A percentile compares a stretch with the other conserved stretches of the same genome.
These are phyloP conservation scores for Dendroctonus valens DNA, from an alignment of 1,140 invertebrate species.

Conservation along the genomic window DNA sequence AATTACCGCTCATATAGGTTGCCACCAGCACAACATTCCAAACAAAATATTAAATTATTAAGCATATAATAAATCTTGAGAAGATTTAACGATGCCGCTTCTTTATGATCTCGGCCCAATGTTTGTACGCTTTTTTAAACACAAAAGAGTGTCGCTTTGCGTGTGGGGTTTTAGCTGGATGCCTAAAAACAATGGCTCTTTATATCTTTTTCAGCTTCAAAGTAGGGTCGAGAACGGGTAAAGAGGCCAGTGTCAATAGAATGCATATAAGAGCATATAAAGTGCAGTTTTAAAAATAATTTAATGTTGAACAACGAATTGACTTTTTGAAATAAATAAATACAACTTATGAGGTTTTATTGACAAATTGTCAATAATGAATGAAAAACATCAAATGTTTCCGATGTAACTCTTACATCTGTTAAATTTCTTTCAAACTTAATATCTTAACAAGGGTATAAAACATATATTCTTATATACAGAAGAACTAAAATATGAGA, in stretches of 20 bases:
- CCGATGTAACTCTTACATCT: no score
- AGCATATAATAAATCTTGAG: slow-evolving; percentile 25
- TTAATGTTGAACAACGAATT: background rate
- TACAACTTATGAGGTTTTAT: no score
- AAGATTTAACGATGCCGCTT: slow-evolving; percentile 6
- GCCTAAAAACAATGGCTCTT: slow-evolving; percentile 14
- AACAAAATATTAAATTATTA: slow-evolving; percentile 32
- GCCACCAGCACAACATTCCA: slow-evolving; percentile 14
- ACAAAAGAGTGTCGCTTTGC: slow-evolving; percentile 16
- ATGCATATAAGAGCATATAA: no score
- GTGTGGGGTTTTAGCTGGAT: background rate
- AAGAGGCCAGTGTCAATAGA: background rate
- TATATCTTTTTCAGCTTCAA: background rate
- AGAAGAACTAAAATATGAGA: no score
- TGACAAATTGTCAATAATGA: no score
- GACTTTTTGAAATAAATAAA: no score
- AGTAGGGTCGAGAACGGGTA: background rate
- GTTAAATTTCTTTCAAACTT: no score
- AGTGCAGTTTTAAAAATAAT: no score
- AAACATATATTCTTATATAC: no score
- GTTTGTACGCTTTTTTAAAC: slow-evolving; percentile 18
- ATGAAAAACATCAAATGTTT: no score
- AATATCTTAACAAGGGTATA: no score
- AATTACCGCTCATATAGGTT: background rate
- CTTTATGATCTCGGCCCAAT: slow-evolving; percentile 11